Conservation (phyloP, 2,797 vertebrate genomes). For the Limosa lapponica region DNA sequence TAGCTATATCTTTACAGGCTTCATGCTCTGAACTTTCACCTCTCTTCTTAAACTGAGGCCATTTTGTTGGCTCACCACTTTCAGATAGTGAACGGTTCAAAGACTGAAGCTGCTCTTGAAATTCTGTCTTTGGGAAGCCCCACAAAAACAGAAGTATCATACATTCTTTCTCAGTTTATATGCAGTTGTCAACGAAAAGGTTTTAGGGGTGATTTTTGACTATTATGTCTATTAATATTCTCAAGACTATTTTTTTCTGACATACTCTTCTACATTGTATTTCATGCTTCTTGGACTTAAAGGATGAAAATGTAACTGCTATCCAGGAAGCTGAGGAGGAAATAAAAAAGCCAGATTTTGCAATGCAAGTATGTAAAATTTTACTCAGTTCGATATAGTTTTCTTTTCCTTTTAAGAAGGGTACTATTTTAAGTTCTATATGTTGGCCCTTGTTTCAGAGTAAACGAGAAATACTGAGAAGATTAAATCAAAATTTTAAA, state of each 20-base stretch:
- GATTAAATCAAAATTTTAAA: slow-evolving; percentile 93
- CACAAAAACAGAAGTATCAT: not conserved
- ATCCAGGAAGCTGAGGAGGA: slow-evolving; percentile 78
- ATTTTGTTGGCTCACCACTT: not conserved
- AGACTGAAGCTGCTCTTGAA: not conserved
- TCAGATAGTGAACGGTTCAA: not conserved
- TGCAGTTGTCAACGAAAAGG: not conserved
- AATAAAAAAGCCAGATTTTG: slow-evolving; percentile 72
- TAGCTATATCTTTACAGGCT: not conserved
- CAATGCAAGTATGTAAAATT: slow-evolving; percentile 73
- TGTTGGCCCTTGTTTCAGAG: slow-evolving; percentile 76
- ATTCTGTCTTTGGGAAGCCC: not conserved
- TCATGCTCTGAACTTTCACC: not conserved
- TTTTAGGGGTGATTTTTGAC: not conserved
- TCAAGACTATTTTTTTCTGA: not conserved
- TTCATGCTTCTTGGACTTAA: slow-evolving; percentile 39
- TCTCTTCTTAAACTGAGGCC: not conserved
- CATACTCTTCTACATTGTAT: not conserved
- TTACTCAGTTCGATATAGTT: not conserved
- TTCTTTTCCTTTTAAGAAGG: slow-evolving; percentile 1
- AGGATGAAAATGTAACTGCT: slow-evolving; percentile 72
- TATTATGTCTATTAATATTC: not conserved
- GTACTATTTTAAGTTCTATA: not conserved
- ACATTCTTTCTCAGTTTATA: not conserved
- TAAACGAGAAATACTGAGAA: slow-evolving; percentile 90